These are phyloP conservation scores for Ceratosolen fusciceps DNA, from an alignment of 1,140 invertebrate species.

Conservation along the genomic window DNA sequence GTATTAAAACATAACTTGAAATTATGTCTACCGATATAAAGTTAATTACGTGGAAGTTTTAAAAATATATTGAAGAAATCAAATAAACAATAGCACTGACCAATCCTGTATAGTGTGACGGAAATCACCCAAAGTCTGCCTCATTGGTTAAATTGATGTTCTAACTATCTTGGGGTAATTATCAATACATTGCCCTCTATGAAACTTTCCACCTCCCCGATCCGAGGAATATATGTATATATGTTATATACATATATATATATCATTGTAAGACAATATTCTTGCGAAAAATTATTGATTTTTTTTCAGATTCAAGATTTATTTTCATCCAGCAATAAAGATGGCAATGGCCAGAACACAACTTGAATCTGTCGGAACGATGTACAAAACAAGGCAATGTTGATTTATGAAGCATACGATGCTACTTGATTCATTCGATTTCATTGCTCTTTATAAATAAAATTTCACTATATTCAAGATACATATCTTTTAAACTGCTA, in stretches of 20 bases:
- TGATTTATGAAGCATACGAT: not conserved
- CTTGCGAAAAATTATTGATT: constrained; percentile 44
- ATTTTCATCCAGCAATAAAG: constrained; percentile 17
- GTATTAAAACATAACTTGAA: too few relatives aligned
- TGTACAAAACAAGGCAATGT: constrained; percentile 6
- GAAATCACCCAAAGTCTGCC: constrained; percentile 54
- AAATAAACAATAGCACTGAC: not conserved
- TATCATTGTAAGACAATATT: constrained; percentile 42
- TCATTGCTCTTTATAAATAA: constrained; percentile 6
- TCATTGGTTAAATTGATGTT: constrained; percentile 56
- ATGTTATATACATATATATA: too few relatives aligned
- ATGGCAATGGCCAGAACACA: constrained; percentile 47
- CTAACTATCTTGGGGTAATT: constrained; percentile 53
- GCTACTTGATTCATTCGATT: constrained; percentile 3
- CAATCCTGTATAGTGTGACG: not conserved
- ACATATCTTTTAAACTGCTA: not conserved
- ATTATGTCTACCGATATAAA: too few relatives aligned
- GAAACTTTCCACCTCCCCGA: constrained; percentile 58
- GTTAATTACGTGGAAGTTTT: too few relatives aligned
- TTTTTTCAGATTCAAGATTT: constrained; percentile 39
- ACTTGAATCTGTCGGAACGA: not conserved
- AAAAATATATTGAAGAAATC: not conserved
- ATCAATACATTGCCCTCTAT: constrained; percentile 61
- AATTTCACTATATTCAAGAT: not conserved
- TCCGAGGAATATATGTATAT: constrained; percentile 50